phyloP scores from a whole-genome alignment of 2,888 invertebrate species.

The Brenthis daphne region DNA sequence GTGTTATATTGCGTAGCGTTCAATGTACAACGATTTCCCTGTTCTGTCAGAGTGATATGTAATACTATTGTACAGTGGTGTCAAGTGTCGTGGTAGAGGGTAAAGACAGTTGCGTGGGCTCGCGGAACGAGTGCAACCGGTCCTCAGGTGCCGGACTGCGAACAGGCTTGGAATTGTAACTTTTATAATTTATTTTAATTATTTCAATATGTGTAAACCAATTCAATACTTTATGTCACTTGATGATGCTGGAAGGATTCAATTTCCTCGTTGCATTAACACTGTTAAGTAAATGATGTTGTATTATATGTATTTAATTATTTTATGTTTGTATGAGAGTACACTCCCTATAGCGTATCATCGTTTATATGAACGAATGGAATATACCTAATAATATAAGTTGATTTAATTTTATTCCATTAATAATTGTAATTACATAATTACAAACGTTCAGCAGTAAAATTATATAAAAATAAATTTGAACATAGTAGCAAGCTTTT shows the following conservation, averaged over 20 bases:
- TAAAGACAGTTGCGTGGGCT: slow-evolving; percentile 68
- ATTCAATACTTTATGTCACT: slow-evolving; percentile 41
- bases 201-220: slow-evolving; percentile 39
- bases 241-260: slow-evolving; percentile 33
- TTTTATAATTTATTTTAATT: slow-evolving; percentile 48
- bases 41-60: slow-evolving; percentile 24
- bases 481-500: too few relatives aligned
- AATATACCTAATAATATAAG: too few relatives aligned
- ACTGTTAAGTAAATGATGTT: slow-evolving; percentile 22
- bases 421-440: too few relatives aligned
- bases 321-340: slow-evolving; percentile 1
- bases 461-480: too few relatives aligned
- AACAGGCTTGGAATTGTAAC: slow-evolving; percentile 58
- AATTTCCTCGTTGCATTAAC: slow-evolving; percentile 33
- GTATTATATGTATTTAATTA: slow-evolving; percentile 3
- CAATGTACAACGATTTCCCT: slow-evolving; percentile 33
- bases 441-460: too few relatives aligned
- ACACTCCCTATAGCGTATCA: too few relatives aligned
- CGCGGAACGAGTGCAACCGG: slow-evolving; percentile 76
- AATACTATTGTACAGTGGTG: slow-evolving; percentile 32
- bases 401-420: too few relatives aligned
- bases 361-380: too few relatives aligned
- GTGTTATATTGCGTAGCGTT: not conserved
- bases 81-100: slow-evolving; percentile 52
- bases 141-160: slow-evolving; percentile 70